Base-by-base conservation (phyloP, 2,113 vertebrate species). In the Xiphophorus maculatus region DNA sequence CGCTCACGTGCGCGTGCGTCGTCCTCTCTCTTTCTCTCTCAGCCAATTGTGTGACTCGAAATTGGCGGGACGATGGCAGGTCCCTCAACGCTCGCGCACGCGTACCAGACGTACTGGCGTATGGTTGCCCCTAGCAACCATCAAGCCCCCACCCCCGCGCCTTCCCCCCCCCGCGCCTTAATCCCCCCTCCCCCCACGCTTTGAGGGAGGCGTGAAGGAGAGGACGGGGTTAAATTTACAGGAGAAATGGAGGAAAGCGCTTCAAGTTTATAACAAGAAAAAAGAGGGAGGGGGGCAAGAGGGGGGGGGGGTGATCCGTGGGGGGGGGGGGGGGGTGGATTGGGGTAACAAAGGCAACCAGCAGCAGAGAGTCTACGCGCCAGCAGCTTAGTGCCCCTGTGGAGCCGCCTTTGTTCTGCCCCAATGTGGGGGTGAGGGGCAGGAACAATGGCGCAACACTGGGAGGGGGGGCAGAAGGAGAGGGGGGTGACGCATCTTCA, bases 101-200 rank as follows among this genome's bases (percentile, higher is more conserved):
- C 66, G 7, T 64, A 48, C 72, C 0, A 12, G 68, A 74, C 75
- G 63, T 66, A 42, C 67, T 70, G 78, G 74, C 77, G 33, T 68
- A 69, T 79, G 77, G 91, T 90, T 91, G 82, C 84, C 82, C 71
- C 10, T 83, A 75, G 88, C 87, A 90, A 91, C 91, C 27, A 69
- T 12, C 14, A 79, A 82, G 84, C 69, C 61, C 85, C 22, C 25
- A 61, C 85, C 22, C 25, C 6, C n/a, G n/a, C n/a, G n/a, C n/a
- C n/a, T n/a, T n/a, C 25, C 32, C 63, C 65, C 13, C 35, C 48
- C 7, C 17, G 27, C 3, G 3, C 51, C 51, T 35, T 35, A 35
- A 35, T 35, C 35, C 35, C 35, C 35, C 35, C 35, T 3, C 10
- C 35, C 10, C 10, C 35, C 35, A 11, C 10, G 35, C 10, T 37